phyloP scores from a whole-genome alignment of 92 coral and sea anemone genomes.

The Ricordea florida region DNA sequence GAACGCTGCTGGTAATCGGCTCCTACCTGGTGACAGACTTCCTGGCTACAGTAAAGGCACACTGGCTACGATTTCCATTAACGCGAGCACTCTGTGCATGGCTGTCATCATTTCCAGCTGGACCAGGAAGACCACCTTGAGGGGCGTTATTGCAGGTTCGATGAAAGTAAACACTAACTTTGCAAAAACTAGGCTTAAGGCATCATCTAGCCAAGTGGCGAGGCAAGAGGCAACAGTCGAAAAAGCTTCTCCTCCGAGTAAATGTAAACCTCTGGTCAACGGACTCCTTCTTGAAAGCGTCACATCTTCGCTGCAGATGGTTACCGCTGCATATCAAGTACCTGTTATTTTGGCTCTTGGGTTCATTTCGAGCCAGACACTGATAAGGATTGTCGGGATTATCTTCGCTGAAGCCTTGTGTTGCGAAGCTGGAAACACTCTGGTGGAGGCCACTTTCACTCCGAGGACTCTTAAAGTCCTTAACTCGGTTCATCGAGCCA shows the following conservation, averaged over 20 bases:
- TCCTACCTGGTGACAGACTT: neutral
- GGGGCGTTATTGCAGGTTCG: neutral
- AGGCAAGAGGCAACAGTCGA: slow-evolving; percentile 40
- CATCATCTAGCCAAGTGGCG: slow-evolving; percentile 52
- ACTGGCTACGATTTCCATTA: neutral
- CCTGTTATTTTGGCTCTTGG: neutral
- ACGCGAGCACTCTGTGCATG: neutral
- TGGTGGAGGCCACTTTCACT: too few relatives aligned
- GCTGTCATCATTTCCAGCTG: neutral
- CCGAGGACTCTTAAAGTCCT: too few relatives aligned
- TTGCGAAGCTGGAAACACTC: too few relatives aligned
- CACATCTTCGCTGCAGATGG: slow-evolving; percentile 57
- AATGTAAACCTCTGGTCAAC: slow-evolving; percentile 25
- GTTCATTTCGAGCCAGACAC: neutral
- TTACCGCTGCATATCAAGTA: slow-evolving; percentile 12
- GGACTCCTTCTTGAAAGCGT: slow-evolving; percentile 19
- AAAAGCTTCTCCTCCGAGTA: slow-evolving; percentile 18
- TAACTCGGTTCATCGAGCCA: too few relatives aligned
- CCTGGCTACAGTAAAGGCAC: slow-evolving; percentile 2
- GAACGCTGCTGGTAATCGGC: too few relatives aligned
- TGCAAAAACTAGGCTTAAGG: slow-evolving; percentile 45
- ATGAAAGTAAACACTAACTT: too few relatives aligned
- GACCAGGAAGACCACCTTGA: neutral
- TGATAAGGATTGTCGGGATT: too few relatives aligned
- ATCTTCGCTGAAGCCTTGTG: too few relatives aligned